phyloP scores from a whole-genome alignment of 1,140 invertebrate genomes.

The Antheraea pernyi region DNA sequence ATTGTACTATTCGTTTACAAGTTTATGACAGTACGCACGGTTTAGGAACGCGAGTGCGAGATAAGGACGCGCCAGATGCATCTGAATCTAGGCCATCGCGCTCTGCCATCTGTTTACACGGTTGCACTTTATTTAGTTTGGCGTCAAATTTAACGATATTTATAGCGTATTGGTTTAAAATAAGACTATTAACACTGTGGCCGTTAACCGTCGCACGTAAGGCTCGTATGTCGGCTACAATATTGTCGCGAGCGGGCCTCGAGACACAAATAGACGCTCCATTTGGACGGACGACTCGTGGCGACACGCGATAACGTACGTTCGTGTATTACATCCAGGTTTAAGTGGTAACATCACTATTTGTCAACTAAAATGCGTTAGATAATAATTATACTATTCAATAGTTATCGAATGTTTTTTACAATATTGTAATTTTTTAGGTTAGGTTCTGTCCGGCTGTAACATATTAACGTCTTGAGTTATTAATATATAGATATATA shows the following conservation, averaged over 20 bases:
- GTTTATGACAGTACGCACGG: not conserved
- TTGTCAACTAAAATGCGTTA: constrained; percentile 7
- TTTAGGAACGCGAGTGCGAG: constrained; percentile 24
- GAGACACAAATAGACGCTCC: constrained; percentile 74
- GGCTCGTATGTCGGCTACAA: constrained; percentile 59
- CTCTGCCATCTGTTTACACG: constrained; percentile 58
- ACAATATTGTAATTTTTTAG: not conserved
- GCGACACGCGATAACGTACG: constrained; percentile 65
- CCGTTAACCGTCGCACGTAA: constrained; percentile 39
- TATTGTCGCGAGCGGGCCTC: constrained; percentile 72
- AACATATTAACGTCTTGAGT: not conserved
- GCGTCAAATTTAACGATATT: constrained; percentile 15
- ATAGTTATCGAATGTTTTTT: not conserved
- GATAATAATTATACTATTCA: not conserved
- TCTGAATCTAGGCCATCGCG: constrained; percentile 55
- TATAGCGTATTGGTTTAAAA: constrained; percentile 20
- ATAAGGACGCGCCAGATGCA: constrained; percentile 60
- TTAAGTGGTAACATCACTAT: constrained; percentile 29
- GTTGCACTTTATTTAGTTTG: constrained; percentile 37
- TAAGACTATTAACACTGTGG: constrained; percentile 24
- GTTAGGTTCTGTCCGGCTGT: not conserved
- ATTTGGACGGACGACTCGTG: constrained; percentile 67
- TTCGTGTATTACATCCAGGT: constrained; percentile 53
- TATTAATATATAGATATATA: not conserved
- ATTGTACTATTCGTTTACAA: not conserved